Evolutionary conservation across 1,140 invertebrate species (phyloP).

Genomic region (Drosophila nigromelanica): DNA sequence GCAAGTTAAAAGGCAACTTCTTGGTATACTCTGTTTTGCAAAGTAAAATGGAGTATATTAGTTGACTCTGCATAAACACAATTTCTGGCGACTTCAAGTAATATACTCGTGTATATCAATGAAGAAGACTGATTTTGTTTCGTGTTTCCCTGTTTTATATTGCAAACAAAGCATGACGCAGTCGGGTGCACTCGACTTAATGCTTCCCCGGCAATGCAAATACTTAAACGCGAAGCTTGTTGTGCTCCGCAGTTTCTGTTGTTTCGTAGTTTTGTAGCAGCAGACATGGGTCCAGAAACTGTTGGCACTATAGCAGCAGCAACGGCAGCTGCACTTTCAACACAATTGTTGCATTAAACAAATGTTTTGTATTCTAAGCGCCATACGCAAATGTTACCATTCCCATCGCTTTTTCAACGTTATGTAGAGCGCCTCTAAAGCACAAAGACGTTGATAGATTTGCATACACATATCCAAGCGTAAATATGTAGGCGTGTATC

Average conservation of each 20-base stretch:
- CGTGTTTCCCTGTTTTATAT: too few species aligned
- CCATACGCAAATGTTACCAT: slow-evolving; percentile 10
- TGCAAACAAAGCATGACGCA: too few species aligned
- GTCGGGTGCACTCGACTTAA: slow-evolving; percentile 4
- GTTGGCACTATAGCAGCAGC: neutral
- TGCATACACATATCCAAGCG: slow-evolving; percentile 39
- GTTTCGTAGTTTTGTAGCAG: slow-evolving; percentile 20
- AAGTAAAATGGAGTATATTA: too few species aligned
- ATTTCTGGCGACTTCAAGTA: too few species aligned
- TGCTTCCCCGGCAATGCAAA: neutral
- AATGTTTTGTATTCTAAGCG: slow-evolving; percentile 57
- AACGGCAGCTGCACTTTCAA: slow-evolving; percentile 62
- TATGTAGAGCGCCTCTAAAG: slow-evolving; percentile 38
- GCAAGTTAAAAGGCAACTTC: slow-evolving; percentile 49
- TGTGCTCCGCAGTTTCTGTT: slow-evolving; percentile 29
- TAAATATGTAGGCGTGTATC: slow-evolving; percentile 20
- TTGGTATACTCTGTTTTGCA: too few species aligned
- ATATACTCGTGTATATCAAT: too few species aligned
- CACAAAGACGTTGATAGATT: slow-evolving; percentile 77
- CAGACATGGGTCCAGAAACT: slow-evolving; percentile 15
- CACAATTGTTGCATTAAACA: slow-evolving; percentile 79
- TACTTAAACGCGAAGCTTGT: slow-evolving; percentile 12
- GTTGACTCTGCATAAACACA: too few species aligned
- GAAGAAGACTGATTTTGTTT: too few species aligned
- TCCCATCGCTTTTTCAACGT: slow-evolving; percentile 13